These are phyloP conservation scores for Thymallus thymallus DNA, from an alignment of 2,113 vertebrate genomes.

Conservation along the genomic window DNA sequence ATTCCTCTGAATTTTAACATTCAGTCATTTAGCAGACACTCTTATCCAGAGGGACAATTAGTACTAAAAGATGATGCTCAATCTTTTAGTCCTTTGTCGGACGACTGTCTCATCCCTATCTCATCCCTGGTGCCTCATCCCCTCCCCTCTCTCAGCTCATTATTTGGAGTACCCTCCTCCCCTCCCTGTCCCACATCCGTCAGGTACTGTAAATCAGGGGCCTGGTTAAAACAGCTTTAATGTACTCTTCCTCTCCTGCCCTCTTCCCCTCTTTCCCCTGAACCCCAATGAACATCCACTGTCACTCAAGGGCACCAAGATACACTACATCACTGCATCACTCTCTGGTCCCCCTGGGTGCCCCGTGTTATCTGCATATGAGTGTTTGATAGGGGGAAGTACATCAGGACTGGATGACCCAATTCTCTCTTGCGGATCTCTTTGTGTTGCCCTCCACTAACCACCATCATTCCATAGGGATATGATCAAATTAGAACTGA, in stretches of 20 bases:
- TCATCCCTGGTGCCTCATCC: slow-evolving; percentile 6
- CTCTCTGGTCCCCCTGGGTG: not conserved
- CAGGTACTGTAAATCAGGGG: slow-evolving; percentile 22
- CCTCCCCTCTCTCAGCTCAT: not conserved
- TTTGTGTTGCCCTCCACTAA: not conserved
- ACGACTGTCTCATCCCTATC: not conserved
- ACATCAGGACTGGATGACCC: not conserved
- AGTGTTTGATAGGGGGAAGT: not conserved
- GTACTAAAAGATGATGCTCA: too few relatives aligned
- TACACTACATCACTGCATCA: not conserved
- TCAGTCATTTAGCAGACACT: too few relatives aligned
- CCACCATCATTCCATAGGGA: not conserved
- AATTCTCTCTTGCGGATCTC: not conserved
- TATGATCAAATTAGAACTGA: too few relatives aligned
- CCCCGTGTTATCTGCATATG: not conserved
- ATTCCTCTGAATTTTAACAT: too few relatives aligned
- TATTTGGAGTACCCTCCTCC: slow-evolving; percentile 16
- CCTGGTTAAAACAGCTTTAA: slow-evolving; percentile 12
- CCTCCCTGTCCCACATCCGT: slow-evolving; percentile 2
- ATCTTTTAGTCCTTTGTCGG: not conserved
- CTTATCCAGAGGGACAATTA: too few relatives aligned
- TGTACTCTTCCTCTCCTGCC: not conserved
- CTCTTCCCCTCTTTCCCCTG: not conserved
- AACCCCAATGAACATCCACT: not conserved
- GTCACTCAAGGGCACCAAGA: not conserved